phyloP scores from a whole-genome alignment of 2,797 vertebrate species.

The Loris lydekkerianus region DNA sequence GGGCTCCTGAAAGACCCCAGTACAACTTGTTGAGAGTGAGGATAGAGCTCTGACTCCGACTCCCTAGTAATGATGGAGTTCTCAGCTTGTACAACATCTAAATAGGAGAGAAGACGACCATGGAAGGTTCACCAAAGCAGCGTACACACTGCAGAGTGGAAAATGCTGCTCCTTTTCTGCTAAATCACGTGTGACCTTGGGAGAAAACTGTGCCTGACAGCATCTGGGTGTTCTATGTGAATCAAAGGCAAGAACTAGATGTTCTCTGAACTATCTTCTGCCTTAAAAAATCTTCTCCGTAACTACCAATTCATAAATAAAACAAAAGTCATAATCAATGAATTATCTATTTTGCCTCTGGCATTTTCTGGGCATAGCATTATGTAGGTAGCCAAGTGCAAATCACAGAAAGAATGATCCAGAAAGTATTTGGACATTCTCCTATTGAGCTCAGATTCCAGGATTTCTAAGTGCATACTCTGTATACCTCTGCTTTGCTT shows the following conservation, averaged over 20 bases:
- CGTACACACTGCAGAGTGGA: too few relatives aligned
- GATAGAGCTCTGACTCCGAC: neutral
- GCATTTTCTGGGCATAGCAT: neutral
- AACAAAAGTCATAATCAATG: neutral
- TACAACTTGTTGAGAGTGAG: neutral
- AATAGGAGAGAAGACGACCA: neutral
- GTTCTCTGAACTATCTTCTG: neutral
- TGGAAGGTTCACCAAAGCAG: neutral
- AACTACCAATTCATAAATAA: slow-evolving; percentile 54
- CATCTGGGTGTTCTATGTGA: neutral
- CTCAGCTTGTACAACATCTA: neutral
- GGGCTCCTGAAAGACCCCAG: neutral
- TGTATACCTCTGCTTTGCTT: neutral
- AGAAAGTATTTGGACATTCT: neutral
- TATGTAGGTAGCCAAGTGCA: neutral
- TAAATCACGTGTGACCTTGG: neutral
- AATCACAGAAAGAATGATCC: neutral
- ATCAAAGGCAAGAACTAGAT: neutral
- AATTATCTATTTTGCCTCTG: neutral
- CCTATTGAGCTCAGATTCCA: neutral
- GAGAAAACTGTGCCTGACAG: neutral
- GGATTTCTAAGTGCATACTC: neutral
- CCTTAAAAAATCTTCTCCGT: slow-evolving; percentile 23
- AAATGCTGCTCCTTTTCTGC: neutral
- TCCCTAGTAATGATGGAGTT: neutral